A percentile compares a stretch with the other conserved stretches of the same genome.
Conservation (phyloP, 2,113 vertebrate species). For the Pogona vitticeps region DNA sequence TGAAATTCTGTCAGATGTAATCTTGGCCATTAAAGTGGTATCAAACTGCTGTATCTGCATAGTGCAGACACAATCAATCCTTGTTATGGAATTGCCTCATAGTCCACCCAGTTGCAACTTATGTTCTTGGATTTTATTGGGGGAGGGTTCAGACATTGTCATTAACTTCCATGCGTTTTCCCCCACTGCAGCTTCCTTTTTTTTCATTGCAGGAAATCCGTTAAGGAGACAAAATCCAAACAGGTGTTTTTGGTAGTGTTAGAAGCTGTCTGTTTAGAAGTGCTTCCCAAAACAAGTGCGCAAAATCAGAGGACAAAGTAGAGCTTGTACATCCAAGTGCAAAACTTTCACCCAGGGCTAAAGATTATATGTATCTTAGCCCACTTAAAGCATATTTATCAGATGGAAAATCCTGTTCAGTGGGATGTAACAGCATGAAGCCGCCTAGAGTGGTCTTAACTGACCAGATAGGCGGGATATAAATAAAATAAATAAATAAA, state of each 20-base stretch:
- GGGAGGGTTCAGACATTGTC: too few relatives aligned
- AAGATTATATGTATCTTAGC: background rate
- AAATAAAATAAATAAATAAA: too few relatives aligned
- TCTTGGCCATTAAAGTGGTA: too few relatives aligned
- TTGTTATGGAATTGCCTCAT: background rate
- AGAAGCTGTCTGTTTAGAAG: too few relatives aligned
- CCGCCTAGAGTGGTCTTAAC: too few relatives aligned
- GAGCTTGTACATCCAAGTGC: background rate
- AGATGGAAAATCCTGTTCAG: background rate
- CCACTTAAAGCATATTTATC: background rate
- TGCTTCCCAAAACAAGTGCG: background rate
- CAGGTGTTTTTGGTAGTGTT: background rate
- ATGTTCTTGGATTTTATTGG: too few relatives aligned
- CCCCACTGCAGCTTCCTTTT: background rate
- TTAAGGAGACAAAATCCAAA: background rate
- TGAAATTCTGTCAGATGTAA: too few relatives aligned
- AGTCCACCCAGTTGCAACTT: background rate
- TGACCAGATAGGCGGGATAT: too few relatives aligned
- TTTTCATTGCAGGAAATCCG: background rate
- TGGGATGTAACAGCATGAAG: background rate
- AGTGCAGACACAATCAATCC: too few relatives aligned
- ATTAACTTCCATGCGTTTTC: background rate
- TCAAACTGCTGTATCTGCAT: too few relatives aligned
- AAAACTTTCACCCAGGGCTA: background rate
- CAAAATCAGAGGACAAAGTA: background rate